Evolutionary conservation across 1,140 invertebrate genomes (phyloP), one percentile per base, ranked within the genome.

Genomic region (Sinella curviseta): DNA sequence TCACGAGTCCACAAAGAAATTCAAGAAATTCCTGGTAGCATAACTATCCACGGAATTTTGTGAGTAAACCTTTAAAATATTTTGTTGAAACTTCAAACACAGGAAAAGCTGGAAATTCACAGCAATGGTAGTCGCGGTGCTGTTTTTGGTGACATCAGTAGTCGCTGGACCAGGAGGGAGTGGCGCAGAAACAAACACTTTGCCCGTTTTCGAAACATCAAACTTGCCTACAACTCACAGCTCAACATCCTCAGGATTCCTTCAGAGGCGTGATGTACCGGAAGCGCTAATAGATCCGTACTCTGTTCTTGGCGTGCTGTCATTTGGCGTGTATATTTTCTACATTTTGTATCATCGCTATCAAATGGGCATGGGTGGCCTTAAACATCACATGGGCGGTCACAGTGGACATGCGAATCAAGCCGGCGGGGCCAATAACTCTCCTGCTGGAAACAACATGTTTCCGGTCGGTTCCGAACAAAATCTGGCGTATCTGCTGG

Each of bases 221-320:
- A 20, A 12, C 20, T 48, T 48, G 8, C 39, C 8, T 48, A 48
- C 39, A 60, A 48, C 57, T 16, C 57, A n/a, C 12, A 26, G 57
- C 57, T 14, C 65, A 34, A 3, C 65, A 34, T 1, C 74, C 4
- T 4, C 74, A 75, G 30, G 24, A 12, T 24, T 35, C 1, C 74
- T 48, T 26, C 35, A 54, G 35, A 14, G 74, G 33, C 34, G 76
- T n/a, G 33, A 67, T 26, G 39, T 79, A 26, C 75, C 70, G 24
- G 81, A 80, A 24, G 79, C 24, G 31, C 39, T 80, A 28, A n/a
- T 80, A 3, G 79, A 82, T 77, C 81, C 81, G 1, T 82, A 82
- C 36, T 81, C 79, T 30, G 76, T 82, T 0, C 34, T 82, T 0
- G 82, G 82, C 73, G 76, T 82, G 30, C 48, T 82, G 28, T 82